Percentiles rank a stretch among this genome's conserved stretches.
Evolutionary conservation across 1,140 invertebrate genomes (phyloP).

Genomic region (Diploscapter pachys): DNA sequence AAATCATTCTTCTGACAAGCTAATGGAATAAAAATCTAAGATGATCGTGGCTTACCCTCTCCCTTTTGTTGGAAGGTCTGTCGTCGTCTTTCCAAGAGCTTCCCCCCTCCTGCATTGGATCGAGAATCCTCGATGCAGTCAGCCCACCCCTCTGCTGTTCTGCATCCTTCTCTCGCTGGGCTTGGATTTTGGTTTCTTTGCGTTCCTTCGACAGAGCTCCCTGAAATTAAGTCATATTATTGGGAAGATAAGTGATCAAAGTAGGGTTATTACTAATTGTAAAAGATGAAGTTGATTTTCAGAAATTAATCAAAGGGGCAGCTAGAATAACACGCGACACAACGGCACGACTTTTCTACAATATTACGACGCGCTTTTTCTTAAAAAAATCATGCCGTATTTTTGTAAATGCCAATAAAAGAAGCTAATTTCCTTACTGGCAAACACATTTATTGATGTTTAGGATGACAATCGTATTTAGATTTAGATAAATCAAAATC

Average conservation of each 20-base stretch:
- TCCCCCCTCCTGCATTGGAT: conserved; percentile 68
- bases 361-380: too few relatives aligned
- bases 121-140: conserved; percentile 90
- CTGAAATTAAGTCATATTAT: conserved; percentile 26
- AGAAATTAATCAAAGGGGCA: too few relatives aligned
- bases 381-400: background rate
- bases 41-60: conserved; percentile 14
- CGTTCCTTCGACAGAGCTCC: conserved; percentile 93
- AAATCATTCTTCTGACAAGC: too few relatives aligned
- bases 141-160: conserved; percentile 65
- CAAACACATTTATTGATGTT: background rate
- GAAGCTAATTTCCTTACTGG: too few relatives aligned
- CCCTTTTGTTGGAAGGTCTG: conserved; percentile 12
- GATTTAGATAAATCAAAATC: background rate
- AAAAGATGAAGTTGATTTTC: too few relatives aligned
- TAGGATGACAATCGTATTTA: background rate
- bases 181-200: conserved; percentile 65
- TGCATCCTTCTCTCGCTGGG: conserved; percentile 68
- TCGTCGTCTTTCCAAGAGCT: conserved; percentile 46
- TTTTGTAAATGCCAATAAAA: background rate
- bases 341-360: too few relatives aligned
- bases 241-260: background rate
- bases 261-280: background rate
- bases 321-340: background rate
- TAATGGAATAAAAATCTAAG: background rate